These are phyloP conservation scores for Epizoanthus stellaris DNA, from an alignment of 92 coral and sea anemone genomes.

Conservation along the genomic window DNA sequence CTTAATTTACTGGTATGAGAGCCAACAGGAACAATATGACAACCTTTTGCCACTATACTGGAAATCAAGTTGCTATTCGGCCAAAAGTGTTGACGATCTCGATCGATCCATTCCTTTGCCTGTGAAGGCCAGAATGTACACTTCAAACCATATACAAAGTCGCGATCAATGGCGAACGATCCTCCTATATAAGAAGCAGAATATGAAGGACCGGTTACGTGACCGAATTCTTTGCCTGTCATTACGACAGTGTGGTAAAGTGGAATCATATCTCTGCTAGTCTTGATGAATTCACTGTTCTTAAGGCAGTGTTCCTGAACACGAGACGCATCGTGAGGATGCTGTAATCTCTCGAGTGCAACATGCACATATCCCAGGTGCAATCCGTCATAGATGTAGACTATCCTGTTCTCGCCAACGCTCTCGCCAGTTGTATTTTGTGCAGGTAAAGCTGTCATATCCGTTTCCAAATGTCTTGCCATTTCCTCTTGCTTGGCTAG, in stretches of 20 bases:
- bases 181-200: constrained; percentile 56
- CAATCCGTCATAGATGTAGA: constrained; percentile 57
- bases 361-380: constrained; percentile 72
- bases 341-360: constrained; percentile 19
- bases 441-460: constrained; percentile 13
- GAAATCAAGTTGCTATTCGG: constrained; percentile 58
- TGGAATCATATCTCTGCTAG: constrained; percentile 53
- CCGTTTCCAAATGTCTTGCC: background rate
- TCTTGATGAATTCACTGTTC: constrained; percentile 62
- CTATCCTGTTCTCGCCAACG: constrained; percentile 7
- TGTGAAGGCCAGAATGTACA: constrained; percentile 82
- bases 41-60: constrained; percentile 58
- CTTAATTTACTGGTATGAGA: constrained; percentile 61
- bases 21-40: constrained; percentile 81
- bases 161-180: constrained; percentile 54
- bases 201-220: constrained; percentile 70
- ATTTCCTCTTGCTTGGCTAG: background rate
- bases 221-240: constrained; percentile 14
- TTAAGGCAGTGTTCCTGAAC: constrained; percentile 54
- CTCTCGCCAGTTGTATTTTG: background rate
- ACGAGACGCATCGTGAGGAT: constrained; percentile 5
- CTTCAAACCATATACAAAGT: constrained; percentile 80
- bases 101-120: constrained; percentile 71
- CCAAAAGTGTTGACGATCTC: constrained; percentile 66
- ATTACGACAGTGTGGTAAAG: constrained; percentile 27